phyloP scores from a whole-genome alignment of 2,797 vertebrate species.

The Clarias pachynema region DNA sequence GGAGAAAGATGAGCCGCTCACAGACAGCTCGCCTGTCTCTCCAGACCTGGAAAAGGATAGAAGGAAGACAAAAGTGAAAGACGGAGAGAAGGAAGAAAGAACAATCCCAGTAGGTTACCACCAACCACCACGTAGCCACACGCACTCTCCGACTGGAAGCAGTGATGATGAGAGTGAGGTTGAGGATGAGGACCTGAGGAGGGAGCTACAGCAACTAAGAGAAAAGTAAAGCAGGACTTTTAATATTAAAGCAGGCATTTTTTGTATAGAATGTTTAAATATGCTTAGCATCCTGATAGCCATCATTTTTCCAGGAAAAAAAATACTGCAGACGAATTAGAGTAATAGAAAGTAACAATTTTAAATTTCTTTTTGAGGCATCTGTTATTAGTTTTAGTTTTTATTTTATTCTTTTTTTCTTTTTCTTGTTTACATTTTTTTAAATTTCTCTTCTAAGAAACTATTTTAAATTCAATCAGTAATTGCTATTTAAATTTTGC shows the following conservation, averaged over 20 bases:
- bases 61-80: slow-evolving; percentile 71
- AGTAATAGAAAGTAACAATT: background rate
- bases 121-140: slow-evolving; percentile 70
- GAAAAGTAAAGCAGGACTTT: slow-evolving; percentile 82
- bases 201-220: slow-evolving; percentile 84
- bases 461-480: background rate
- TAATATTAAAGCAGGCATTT: background rate
- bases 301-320: background rate
- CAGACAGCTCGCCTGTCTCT: slow-evolving; percentile 76
- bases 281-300: background rate
- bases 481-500: background rate
- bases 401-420: background rate
- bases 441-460: background rate
- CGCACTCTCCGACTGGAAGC: slow-evolving; percentile 85
- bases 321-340: background rate
- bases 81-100: slow-evolving; percentile 74
- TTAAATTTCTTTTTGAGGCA: background rate
- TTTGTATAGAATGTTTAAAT: background rate
- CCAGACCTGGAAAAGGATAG: slow-evolving; percentile 70
- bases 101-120: slow-evolving; percentile 67
- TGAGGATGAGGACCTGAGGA: slow-evolving; percentile 87
- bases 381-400: background rate
- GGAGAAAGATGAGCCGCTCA: slow-evolving; percentile 70
- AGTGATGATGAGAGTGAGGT: slow-evolving; percentile 88
- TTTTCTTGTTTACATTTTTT: background rate